Evolutionary conservation across 2,888 invertebrate genomes (phyloP).

Genomic region (Agriotes lineatus): DNA sequence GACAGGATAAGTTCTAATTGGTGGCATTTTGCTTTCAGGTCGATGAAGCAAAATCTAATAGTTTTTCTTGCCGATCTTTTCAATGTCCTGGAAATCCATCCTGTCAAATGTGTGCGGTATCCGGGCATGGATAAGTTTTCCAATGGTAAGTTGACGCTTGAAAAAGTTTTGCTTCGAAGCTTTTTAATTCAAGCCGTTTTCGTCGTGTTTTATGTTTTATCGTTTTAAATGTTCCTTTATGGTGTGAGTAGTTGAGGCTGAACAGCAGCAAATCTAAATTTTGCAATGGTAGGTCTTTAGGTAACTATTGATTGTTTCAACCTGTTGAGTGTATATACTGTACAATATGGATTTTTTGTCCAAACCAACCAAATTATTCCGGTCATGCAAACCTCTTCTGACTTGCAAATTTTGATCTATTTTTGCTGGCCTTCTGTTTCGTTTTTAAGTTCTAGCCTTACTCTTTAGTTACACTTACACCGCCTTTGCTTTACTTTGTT

Average conservation of each 20-base stretch:
- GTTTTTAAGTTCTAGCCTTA: conserved; percentile 45
- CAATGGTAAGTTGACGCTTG: conserved; percentile 57
- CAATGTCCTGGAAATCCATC: conserved; percentile 93
- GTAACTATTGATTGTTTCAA: conserved; percentile 18
- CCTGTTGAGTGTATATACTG: conserved; percentile 25
- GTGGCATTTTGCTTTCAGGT: conserved; percentile 72
- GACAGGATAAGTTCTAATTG: too few species aligned
- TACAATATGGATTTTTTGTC: conserved; percentile 41
- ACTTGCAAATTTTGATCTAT: conserved; percentile 46
- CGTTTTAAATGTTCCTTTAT: conserved; percentile 1
- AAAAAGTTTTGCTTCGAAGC: not conserved
- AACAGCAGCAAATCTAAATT: conserved; percentile 31
- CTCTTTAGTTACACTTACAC: conserved; percentile 48
- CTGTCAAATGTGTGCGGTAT: conserved; percentile 87
- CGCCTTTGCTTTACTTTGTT: conserved; percentile 49
- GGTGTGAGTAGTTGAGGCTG: not conserved
- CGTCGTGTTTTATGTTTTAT: conserved; percentile 2
- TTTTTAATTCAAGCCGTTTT: not conserved
- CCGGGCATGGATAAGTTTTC: conserved; percentile 76
- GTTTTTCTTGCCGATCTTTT: conserved; percentile 95
- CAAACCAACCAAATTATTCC: conserved; percentile 15
- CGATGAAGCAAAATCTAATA: conserved; percentile 91
- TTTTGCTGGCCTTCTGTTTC: conserved; percentile 41
- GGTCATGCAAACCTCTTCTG: conserved; percentile 38
- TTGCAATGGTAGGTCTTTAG: conserved; percentile 58